Evolutionary conservation across 2,888 invertebrate genomes (phyloP).

Genomic region (Thera britannica): DNA sequence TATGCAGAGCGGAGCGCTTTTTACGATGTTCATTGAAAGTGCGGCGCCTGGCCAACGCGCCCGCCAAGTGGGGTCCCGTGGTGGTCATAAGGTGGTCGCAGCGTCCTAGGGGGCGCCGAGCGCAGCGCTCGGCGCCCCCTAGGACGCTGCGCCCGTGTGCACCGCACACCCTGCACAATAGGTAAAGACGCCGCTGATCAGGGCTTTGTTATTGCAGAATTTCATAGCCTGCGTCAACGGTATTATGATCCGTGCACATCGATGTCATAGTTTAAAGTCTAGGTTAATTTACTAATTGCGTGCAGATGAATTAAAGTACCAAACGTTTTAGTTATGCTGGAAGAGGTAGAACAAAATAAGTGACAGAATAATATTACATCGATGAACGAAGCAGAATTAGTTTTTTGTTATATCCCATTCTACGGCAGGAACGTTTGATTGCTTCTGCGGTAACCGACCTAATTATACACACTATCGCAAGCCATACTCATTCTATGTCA

Average conservation of each 20-base stretch:
- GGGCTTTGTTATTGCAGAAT: constrained; percentile 6
- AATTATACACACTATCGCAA: not conserved
- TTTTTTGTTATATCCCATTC: constrained; percentile 1
- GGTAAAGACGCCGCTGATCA: too few relatives aligned
- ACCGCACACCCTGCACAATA: too few relatives aligned
- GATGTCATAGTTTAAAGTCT: not conserved
- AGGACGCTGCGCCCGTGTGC: too few relatives aligned
- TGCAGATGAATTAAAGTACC: constrained; percentile 12
- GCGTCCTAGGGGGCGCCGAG: too few relatives aligned
- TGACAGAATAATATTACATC: constrained; percentile 2
- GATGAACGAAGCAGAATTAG: constrained; percentile 4
- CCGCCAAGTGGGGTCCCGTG: too few relatives aligned
- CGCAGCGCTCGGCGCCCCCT: too few relatives aligned
- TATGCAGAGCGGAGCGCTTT: too few relatives aligned
- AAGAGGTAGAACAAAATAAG: constrained; percentile 7
- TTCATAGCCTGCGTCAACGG: constrained; percentile 13
- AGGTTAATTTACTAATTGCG: constrained; percentile 10
- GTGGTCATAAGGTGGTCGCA: too few relatives aligned
- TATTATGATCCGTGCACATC: not conserved
- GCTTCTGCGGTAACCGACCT: constrained; percentile 6
- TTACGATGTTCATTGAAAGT: too few relatives aligned
- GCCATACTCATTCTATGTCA: not conserved
- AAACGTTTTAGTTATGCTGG: constrained; percentile 1
- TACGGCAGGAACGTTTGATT: not conserved
- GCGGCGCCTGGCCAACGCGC: too few relatives aligned